phyloP scores from a whole-genome alignment of 2,888 invertebrate genomes.

The Sarcophaga subvicina region DNA sequence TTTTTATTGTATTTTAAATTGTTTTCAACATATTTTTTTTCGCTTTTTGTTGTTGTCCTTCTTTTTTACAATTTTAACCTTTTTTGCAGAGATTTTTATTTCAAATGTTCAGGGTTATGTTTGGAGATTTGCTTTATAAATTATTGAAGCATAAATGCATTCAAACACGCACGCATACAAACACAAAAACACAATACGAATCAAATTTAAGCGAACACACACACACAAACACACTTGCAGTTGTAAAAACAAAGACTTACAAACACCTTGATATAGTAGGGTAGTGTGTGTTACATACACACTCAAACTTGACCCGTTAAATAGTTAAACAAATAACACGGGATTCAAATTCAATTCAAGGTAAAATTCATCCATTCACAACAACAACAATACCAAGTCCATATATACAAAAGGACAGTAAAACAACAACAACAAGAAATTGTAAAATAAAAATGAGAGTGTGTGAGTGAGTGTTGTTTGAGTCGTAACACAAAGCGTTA shows the following conservation, averaged over 20 bases:
- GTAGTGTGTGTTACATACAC: too few relatives aligned
- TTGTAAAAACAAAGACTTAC: too few relatives aligned
- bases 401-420: not conserved
- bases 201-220: not conserved
- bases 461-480: too few relatives aligned
- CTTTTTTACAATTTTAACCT: not conserved
- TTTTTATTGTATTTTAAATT: not conserved
- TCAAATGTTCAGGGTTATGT: slow-evolving; percentile 53
- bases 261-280: too few relatives aligned
- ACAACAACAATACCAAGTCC: too few relatives aligned
- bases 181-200: not conserved
- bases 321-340: slow-evolving; percentile 32
- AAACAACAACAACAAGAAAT: not conserved
- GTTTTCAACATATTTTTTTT: not conserved
- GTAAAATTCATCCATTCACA: slow-evolving; percentile 15
- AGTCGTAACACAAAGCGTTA: not conserved
- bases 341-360: slow-evolving; percentile 48
- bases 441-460: not conserved
- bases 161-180: slow-evolving; percentile 14
- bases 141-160: slow-evolving; percentile 48
- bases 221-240: not conserved
- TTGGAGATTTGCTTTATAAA: slow-evolving; percentile 32
- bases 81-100: slow-evolving; percentile 14
- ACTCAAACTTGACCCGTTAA: slow-evolving; percentile 28
- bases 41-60: not conserved